phyloP scores from a whole-genome alignment of 2,113 vertebrate species.

The Camelus bactrianus region DNA sequence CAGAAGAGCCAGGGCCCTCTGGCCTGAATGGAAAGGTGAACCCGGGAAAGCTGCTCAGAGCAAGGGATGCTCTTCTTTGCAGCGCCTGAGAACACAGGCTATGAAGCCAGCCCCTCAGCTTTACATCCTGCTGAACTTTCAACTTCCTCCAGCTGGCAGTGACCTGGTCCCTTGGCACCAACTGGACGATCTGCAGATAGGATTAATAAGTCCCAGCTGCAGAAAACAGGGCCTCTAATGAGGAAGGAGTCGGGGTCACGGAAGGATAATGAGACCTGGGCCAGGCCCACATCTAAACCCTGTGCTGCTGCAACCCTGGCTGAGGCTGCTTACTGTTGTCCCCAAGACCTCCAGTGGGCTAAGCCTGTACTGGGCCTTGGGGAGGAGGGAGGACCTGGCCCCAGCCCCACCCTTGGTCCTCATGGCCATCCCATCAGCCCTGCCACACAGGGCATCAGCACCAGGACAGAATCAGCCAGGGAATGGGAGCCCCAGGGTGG shows the following conservation, averaged over 20 bases:
- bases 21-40: accelerated
- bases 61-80: background rate
- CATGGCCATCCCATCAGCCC: background rate
- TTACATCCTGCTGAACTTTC: background rate
- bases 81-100: accelerated
- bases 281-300: background rate
- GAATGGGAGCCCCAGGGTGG: background rate
- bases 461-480: background rate
- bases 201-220: background rate
- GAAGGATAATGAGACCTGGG: background rate
- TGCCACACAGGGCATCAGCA: background rate
- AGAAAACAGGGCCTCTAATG: background rate
- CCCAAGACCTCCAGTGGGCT: background rate
- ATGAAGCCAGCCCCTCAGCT: background rate
- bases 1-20: accelerated
- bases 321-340: background rate
- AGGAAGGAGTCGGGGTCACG: background rate
- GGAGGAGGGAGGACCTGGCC: background rate
- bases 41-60: background rate
- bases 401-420: background rate
- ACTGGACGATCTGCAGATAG: background rate
- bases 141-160: background rate
- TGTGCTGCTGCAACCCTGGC: background rate
- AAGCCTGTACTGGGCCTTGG: too few species aligned
- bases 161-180: background rate